Base-by-base conservation (phyloP, 2,113 vertebrate genomes). In the Agapornis roseicollis region DNA sequence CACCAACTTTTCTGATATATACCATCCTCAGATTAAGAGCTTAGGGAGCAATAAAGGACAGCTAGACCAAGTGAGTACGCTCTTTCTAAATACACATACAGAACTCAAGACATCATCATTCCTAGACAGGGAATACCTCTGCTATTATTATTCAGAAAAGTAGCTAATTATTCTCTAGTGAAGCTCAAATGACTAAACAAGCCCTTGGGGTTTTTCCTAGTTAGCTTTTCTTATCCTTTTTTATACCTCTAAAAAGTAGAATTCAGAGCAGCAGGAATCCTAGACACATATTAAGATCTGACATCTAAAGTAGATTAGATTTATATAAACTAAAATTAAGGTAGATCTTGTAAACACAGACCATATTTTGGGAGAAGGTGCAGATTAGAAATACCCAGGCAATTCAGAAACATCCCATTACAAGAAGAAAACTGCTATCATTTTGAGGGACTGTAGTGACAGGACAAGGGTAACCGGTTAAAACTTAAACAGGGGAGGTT, bases 41-140 rank as follows among this genome's bases (percentile, higher is more conserved):
- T 16, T 53, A 25, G 17, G 28, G 17, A 24, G 18, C 27, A 10
- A 29, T 15, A 33, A 66, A 41, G 25, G 64, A 28, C 14, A 23
- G 3, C 4, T 17, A 18, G 16, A 81, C 11, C 3, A 35, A 63
- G 5, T 3, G 9, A 52, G 2, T 3, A 31, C 3, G 0, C 3
- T 69, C 17, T 77, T 83, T 31, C 58, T 77, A 58, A 74, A 66
- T 1, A 17, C 17, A 72, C 9, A 17, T 5, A 4, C 7, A 71
- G 46, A 71, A 58, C 46, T 41, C 16, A 37, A 29, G 16, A 15
- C 8, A 24, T 4, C 8, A 1, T 27, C 19, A 9, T 46, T 72
- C 28, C 7, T n/a, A 76, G 28, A 42, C 13, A 80, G 7, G 33
- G 39, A 88, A 65, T 33, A 47, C 0, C 17, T 85, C 49, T 74